Evolutionary conservation across 2,888 invertebrate genomes (phyloP), one percentile per base, ranked within the genome.

Genomic region (Eurois occulta): DNA sequence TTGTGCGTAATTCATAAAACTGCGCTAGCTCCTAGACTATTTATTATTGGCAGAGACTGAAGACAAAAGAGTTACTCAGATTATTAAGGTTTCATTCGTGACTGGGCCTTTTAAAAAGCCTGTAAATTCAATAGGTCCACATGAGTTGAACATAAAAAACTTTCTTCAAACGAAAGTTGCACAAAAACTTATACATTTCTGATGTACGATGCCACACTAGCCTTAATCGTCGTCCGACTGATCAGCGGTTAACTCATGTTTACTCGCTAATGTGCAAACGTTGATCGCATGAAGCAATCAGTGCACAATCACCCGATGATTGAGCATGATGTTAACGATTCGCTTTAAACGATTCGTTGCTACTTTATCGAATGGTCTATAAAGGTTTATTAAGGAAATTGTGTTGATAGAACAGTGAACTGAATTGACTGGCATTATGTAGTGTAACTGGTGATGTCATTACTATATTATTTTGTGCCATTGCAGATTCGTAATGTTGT

Each of bases 251-350:
- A 85, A 84, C 75, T 60, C 60, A 46, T 71, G 81, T 81, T 83
- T 72, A 86, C 73, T 80, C 77, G 78, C 58, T 77, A 81, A 87
- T 80, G 75, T 78, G 77, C 85, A 75, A 85, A 81, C 83, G 80
- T 73, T 77, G 78, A 85, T 80, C 83, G 77, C 80, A 87, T 83
- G 71, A 69, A 77, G 78, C 87, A 87, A 89, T 88, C 87, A 86
- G 75, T 82, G 82, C 78, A 85, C 90, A 90, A 90, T 89, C 79
- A 84, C 72, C 48, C 74, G 67, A 84, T 90, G 87, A 91, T 90
- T 90, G 87, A 83, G 72, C 78, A 81, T 73, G 77, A 84, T 78
- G 85, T 81, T 77, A 77, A 77, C 81, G 77, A 84, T 84, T 78
- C 76, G 81, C 68, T 83, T 78, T 74, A 78, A 72, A 83, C 84